Evolutionary conservation across 1,140 invertebrate genomes (phyloP), one percentile per base, ranked within the genome.

Genomic region (Megalopta genalis): DNA sequence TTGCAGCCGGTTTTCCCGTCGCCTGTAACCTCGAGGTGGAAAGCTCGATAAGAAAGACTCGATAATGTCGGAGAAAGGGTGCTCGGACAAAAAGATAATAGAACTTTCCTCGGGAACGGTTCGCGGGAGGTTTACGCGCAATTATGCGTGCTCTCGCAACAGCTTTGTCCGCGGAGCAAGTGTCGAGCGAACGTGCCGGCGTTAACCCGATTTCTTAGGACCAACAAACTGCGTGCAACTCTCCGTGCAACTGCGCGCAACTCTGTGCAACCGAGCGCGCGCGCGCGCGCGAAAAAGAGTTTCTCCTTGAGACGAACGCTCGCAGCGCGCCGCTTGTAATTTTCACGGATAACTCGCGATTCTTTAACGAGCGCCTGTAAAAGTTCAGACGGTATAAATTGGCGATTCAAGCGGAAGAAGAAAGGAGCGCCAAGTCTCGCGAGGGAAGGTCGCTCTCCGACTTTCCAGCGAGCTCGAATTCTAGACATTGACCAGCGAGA

Each of bases 181-280:
- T 21, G 42, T 46, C 16, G 8, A 18, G 3, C 32, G 46, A 21
- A 5, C 32, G 16, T 49, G 9, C 54, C 52, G 39, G 62, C 60
- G 60, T 83, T 71, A 83, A 78, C 75, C 67, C 46, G 75, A 64
- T 71, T 71, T 63, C 46, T n/a, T 52, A n/a, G n/a, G 27, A 16
- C 54, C 42, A 4, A 4, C 32, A 32, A 32, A 32, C 32, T 32
- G 1, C 23, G 75, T 21, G 59, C 57, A 78, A 49, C n/a, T 39
- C 25, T 14, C n/a, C n/a, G 57, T 21, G 65, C 42, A 46, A 46
- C 42, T 12, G 10, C 42, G 42, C 12, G 42, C 42, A 46, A 46
- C 42, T 46, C 9, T n/a, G 75, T 25, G 59, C 64, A 78, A 49
- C 16, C 27, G n/a, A n/a, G n/a, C n/a, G n/a, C n/a, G n/a, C n/a